Percentiles rank a stretch among this genome's conserved stretches.
phyloP scores from a whole-genome alignment of 2,888 invertebrate genomes.

The Reticulitermes lucifugus region DNA sequence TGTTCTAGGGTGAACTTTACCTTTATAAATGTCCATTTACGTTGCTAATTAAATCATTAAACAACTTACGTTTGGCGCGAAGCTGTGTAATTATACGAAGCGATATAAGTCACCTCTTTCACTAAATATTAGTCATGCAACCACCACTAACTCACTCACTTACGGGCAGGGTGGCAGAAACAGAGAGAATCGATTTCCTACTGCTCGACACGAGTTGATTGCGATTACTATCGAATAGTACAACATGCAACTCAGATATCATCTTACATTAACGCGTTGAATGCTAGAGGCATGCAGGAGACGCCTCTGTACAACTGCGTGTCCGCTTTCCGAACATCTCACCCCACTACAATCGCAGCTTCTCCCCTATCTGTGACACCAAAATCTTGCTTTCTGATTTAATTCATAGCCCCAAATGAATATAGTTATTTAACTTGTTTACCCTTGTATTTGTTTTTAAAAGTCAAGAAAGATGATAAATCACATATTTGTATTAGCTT shows the following conservation, averaged over 20 bases:
- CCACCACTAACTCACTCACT: conserved; percentile 6
- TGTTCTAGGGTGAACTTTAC: too few species aligned
- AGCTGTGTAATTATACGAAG: background rate
- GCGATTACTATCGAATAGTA: conserved; percentile 32
- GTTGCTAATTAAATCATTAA: conserved; percentile 1
- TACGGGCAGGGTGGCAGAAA: background rate
- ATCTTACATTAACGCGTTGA: conserved; percentile 33
- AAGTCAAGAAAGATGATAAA: too few species aligned
- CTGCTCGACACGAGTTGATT: conserved; percentile 30
- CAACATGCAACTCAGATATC: conserved; percentile 25
- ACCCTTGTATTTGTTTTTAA: background rate
- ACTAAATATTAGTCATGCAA: conserved; percentile 27
- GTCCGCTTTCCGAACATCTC: background rate
- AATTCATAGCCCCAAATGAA: conserved; percentile 19
- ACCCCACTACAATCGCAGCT: background rate
- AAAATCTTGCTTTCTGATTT: conserved; percentile 23
- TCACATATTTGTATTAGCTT: conserved; percentile 10
- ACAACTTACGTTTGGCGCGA: background rate
- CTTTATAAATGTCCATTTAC: background rate
- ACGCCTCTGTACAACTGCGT: background rate
- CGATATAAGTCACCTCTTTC: background rate
- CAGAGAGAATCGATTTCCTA: conserved; percentile 18
- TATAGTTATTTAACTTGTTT: conserved; percentile 13
- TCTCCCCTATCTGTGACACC: background rate
- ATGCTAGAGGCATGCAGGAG: background rate